Conservation (phyloP, 2,113 vertebrate species). For the Geococcyx californianus region DNA sequence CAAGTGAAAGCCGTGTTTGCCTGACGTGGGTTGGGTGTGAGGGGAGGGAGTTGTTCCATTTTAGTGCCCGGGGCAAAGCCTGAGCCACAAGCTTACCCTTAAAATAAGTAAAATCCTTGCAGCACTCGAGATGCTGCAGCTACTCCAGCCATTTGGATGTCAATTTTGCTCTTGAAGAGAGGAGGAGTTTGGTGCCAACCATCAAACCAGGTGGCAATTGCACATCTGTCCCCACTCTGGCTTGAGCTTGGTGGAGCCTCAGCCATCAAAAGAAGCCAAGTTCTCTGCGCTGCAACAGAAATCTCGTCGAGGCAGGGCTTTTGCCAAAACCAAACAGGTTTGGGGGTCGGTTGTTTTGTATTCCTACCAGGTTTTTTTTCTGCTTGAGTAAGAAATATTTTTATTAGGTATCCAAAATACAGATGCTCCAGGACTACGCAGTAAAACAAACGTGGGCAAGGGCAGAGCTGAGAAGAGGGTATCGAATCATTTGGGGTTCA, state of each 20-base stretch:
- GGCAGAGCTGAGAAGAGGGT: background rate
- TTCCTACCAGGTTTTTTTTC: background rate
- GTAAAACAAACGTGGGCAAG: background rate
- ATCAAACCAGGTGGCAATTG: background rate
- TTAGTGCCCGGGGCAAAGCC: background rate
- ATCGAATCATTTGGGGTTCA: background rate
- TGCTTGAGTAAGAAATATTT: background rate
- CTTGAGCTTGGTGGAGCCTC: background rate
- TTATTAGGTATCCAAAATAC: background rate
- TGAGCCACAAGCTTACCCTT: background rate
- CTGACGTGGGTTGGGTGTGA: background rate
- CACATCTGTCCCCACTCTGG: background rate
- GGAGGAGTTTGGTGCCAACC: background rate
- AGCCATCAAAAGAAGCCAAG: background rate
- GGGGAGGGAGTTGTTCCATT: background rate
- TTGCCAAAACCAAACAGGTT: background rate
- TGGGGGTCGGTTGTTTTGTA: background rate
- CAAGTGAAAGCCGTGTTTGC: background rate
- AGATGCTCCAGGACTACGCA: background rate
- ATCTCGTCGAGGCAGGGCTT: background rate
- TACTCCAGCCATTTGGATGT: background rate
- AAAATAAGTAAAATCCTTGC: slow-evolving; percentile 29
- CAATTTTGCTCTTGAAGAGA: background rate
- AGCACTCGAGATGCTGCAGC: background rate
- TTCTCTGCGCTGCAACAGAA: background rate